A percentile compares a stretch with the other conserved stretches of the same genome.
These are phyloP conservation scores for Anoura caudifer DNA, from an alignment of 2,113 vertebrate species.

Conservation along the genomic window DNA sequence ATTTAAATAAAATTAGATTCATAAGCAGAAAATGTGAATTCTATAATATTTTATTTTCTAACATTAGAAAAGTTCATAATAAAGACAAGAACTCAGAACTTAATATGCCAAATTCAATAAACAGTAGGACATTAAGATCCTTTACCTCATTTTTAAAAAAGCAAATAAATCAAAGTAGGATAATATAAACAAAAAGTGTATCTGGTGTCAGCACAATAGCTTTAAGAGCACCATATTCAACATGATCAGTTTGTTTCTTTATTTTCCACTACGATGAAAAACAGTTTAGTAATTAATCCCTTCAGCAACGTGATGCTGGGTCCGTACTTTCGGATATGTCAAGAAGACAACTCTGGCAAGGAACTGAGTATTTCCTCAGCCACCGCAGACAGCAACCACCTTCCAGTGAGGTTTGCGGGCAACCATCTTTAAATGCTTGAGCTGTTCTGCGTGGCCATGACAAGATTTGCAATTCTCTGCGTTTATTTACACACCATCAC, in stretches of 20 bases:
- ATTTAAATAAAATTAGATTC: constrained; percentile 86
- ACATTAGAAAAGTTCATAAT: constrained; percentile 85
- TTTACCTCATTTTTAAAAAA: constrained; percentile 75
- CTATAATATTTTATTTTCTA: constrained; percentile 88
- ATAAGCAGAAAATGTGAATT: constrained; percentile 84
- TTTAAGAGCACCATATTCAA: constrained; percentile 74
- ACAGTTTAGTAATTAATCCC: constrained; percentile 83
- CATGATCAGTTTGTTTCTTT: constrained; percentile 75
- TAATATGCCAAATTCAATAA: constrained; percentile 82
- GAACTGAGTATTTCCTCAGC: constrained; percentile 78
- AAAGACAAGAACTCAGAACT: constrained; percentile 82
- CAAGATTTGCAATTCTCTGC: constrained; percentile 91
- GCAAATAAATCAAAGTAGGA: constrained; percentile 80
- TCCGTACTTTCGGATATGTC: constrained; percentile 86
- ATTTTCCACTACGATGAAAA: constrained; percentile 80
- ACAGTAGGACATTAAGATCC: constrained; percentile 75
- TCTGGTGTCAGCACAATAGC: constrained; percentile 56
- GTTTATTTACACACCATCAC: constrained; percentile 98
- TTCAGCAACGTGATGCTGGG: constrained; percentile 82
- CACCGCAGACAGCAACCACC: constrained; percentile 83
- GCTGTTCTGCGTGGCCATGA: constrained; percentile 87
- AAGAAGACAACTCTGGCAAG: constrained; percentile 71
- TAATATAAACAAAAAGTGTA: constrained; percentile 73
- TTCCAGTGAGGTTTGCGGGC: constrained; percentile 91
- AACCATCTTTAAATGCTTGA: constrained; percentile 94